Base-by-base conservation (phyloP, 2,888 invertebrate genomes). In the Oxycera nigricornis region DNA sequence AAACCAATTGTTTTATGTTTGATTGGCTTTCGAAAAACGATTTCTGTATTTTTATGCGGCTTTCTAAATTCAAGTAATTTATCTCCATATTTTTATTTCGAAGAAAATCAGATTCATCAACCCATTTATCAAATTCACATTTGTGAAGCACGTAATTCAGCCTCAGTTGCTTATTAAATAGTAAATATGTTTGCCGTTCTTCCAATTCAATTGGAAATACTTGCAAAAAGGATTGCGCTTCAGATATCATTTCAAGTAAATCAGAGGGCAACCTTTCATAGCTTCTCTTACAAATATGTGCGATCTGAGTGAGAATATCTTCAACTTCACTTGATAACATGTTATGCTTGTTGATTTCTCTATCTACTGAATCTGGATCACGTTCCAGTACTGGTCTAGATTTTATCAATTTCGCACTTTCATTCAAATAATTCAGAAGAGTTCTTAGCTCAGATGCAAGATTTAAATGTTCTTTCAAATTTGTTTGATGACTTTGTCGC, bases 391-490 rank as follows among this genome's bases (percentile, higher is more conserved):
- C 86, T 2, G 96, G 96, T 68, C 95, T 88, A 0, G 94, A 94
- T 81, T 94, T 93, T 9, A 94, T 91, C 0, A 89, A 87, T 0
- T 91, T 91, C 85, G 96, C 95, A 78, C 93, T 94, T 50, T 90
- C 90, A 78, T 94, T 94, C 55, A 96, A 86, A 91, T 92, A 92
- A 82, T 94, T 93, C 11, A 96, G 87, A 24, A 94, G 92, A 70
- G 91, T 91, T 41, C 94, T 92, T n/a, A 96, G 83, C 82, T 95
- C 95, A 31, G 91, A 89, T 0, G 92, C 91, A 72, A 96, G 87
- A 86, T 96, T 94, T 80, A 91, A 91, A 82, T 96, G 94, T 81
- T 96, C 96, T 24, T 95, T 95, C 4, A 94, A 92, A 0, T 94
- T 93, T 68, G 91, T 89, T 83, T 96, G 95, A 81, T 95, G 94